Percentiles rank a stretch among this genome's conserved stretches.
These are phyloP conservation scores for Psammodynastes pulverulentus DNA, from an alignment of 2,113 vertebrate genomes.

Conservation along the genomic window DNA sequence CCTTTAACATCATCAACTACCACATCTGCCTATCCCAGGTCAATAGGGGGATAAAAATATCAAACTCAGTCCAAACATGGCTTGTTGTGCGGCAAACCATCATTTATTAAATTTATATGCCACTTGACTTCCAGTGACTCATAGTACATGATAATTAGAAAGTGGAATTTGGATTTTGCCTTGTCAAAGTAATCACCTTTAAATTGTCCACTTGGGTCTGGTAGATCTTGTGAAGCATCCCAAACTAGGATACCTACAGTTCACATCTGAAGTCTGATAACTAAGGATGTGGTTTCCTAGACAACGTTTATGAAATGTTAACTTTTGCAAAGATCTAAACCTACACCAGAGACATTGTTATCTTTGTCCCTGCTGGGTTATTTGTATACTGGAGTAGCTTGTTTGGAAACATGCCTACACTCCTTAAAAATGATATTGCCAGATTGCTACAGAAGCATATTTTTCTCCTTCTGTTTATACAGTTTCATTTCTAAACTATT, in stretches of 20 bases:
- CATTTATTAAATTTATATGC: not conserved
- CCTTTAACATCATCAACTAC: not conserved
- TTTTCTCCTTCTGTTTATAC: conserved; percentile 49
- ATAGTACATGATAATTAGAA: conserved; percentile 6
- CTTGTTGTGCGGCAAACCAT: not conserved
- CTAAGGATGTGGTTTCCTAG: conserved; percentile 66
- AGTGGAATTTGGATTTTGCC: conserved; percentile 24
- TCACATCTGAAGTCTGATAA: conserved; percentile 56
- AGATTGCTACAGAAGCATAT: conserved; percentile 56
- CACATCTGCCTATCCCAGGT: not conserved
- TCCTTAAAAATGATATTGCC: conserved; percentile 69
- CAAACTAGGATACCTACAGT: conserved; percentile 52
- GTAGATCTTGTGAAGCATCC: conserved; percentile 50
- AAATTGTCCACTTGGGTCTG: conserved; percentile 41
- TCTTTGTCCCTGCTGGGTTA: conserved; percentile 63
- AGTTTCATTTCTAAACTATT: conserved; percentile 68
- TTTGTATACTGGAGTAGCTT: conserved; percentile 66
- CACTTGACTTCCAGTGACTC: not conserved
- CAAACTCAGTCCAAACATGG: not conserved
- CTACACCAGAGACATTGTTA: conserved; percentile 59
- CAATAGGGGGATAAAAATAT: not conserved
- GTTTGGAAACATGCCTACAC: conserved; percentile 70
- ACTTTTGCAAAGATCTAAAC: conserved; percentile 53
- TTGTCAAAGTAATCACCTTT: conserved; percentile 48
- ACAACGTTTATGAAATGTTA: conserved; percentile 67